Evolutionary conservation across 2,113 vertebrate genomes (phyloP), one percentile per base, ranked within the genome.

Genomic region (Mobula birostris): DNA sequence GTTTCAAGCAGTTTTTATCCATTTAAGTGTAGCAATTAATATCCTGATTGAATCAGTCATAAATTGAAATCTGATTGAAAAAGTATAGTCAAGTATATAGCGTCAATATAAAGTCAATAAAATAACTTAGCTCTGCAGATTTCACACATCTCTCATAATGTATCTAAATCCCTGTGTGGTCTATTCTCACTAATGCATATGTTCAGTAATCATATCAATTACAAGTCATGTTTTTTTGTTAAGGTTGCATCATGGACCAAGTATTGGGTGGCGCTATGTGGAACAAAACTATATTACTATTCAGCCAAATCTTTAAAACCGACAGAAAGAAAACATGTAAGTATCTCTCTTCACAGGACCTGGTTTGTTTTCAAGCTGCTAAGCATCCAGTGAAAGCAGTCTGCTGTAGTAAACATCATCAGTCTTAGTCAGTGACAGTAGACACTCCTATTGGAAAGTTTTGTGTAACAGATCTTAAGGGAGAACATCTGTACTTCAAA

Each of bases 181-280:
- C n/a, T 32, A 68, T 90, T 36, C 32, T 72, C 9, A 48, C 36
- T 11, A 56, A 2, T 93, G 36, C 21, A 56, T 29, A 21, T 74
- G 87, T 66, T 90, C 48, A 27, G 56, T 70, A 40, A 94, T 56
- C 76, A 77, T 7, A 90, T 90, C 12, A 32, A n/a, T 90, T 90
- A 90, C 40, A 7, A 36, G 32, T 66, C 36, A 2, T 77, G 74
- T 9, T 94, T 12, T 40, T 94, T 94, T 94, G 77, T 79, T 74
- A 82, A 99, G 99, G 98, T 99, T 95, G 98, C 99, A 66, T 98
- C 99, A 63, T 99, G 99, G 99, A 99, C 98, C 29, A 99, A 99
- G 96, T 99, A 98, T 94, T 99, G 99, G 99, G 98, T 98, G 63
- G 98, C 98, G 87, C 96, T 99, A 21, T 98, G 98, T 96, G 98